These are phyloP conservation scores for Tragulus kanchil DNA, from an alignment of 2,113 vertebrate species.

Conservation along the genomic window DNA sequence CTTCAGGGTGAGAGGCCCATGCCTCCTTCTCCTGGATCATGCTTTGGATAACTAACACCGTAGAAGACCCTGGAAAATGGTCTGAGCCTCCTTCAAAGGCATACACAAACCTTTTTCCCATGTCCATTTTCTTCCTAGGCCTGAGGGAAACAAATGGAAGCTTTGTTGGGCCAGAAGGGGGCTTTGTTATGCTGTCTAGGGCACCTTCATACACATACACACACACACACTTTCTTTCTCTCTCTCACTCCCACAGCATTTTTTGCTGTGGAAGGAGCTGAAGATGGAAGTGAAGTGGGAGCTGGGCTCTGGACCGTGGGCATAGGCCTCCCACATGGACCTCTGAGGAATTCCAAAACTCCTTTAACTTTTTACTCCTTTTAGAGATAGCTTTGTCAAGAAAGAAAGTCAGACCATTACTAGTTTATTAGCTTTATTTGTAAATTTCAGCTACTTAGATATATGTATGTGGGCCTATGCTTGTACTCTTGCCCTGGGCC, in stretches of 20 bases:
- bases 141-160: neutral
- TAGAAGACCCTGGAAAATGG: neutral
- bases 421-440: constrained; percentile 1
- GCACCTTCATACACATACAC: neutral
- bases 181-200: too few species aligned
- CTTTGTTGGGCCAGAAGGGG: neutral
- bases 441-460: neutral
- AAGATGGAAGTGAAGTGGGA: neutral
- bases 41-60: neutral
- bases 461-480: neutral
- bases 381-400: neutral
- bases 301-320: neutral
- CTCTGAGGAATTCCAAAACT: neutral
- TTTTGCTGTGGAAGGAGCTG: neutral
- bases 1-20: neutral
- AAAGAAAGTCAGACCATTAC: neutral
- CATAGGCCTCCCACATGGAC: neutral
- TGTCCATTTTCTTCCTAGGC: neutral
- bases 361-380: neutral
- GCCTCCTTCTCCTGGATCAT: neutral
- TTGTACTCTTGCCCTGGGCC: neutral
- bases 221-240: too few species aligned
- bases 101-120: neutral
- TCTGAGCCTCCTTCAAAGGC: neutral
- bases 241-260: neutral